phyloP scores from a whole-genome alignment of 2,888 invertebrate species.

The Pardosa pseudoannulata region DNA sequence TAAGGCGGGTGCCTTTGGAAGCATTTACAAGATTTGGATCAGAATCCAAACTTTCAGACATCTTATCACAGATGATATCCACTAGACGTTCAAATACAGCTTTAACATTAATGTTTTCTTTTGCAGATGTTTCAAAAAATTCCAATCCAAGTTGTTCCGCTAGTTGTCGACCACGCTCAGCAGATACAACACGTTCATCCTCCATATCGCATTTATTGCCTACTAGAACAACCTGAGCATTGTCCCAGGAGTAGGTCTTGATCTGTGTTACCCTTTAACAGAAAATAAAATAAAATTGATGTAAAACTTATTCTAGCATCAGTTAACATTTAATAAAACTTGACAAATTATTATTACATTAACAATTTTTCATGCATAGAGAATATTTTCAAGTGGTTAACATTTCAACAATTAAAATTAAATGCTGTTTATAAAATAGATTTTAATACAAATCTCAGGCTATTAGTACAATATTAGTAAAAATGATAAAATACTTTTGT shows the following conservation, averaged over 20 bases:
- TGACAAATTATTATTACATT: too few species aligned
- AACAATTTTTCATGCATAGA: too few species aligned
- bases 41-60: constrained; percentile 98
- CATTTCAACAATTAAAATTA: too few species aligned
- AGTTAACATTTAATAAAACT: too few species aligned
- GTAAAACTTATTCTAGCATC: too few species aligned
- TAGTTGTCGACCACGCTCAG: constrained; percentile 96
- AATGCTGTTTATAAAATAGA: too few species aligned
- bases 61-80: constrained; percentile 99
- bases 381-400: too few species aligned
- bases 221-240: constrained; percentile 98
- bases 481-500: too few species aligned
- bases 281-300: too few species aligned
- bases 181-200: constrained; percentile 97
- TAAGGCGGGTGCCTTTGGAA: constrained; percentile 84
- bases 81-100: constrained; percentile 98
- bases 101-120: constrained; percentile 99
- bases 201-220: constrained; percentile 99
- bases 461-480: too few species aligned
- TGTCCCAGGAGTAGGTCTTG: constrained; percentile 99
- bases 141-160: constrained; percentile 99
- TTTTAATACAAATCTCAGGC: too few species aligned
- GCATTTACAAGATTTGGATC: constrained; percentile 94
- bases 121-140: constrained; percentile 99
- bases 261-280: constrained; percentile 98